Evolutionary conservation across 2,113 vertebrate species (phyloP), one percentile per base, ranked within the genome.

Genomic region (Canis aureus): DNA sequence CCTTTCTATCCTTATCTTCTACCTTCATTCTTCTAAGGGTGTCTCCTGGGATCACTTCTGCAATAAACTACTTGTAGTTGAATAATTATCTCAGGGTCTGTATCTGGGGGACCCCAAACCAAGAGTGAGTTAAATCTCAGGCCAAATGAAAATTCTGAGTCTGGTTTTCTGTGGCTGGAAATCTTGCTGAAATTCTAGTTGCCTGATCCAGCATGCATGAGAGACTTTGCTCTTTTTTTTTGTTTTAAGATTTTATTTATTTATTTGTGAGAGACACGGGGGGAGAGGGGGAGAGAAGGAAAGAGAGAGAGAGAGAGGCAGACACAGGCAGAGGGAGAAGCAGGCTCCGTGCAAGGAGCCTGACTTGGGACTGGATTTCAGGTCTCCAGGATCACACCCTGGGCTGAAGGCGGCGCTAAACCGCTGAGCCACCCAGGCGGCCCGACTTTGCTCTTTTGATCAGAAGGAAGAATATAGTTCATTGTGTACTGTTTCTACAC

Each of bases 161-260:
- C 25, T 64, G 8, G 3, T 27, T 83, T 83, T 15, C 32, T 83
- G 8, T 67, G 38, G 3, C 55, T 27, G 0, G 81, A 87, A 11
- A 73, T 35, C 80, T 89, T 62, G 3, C 23, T 94, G 57, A 62
- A 23, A 87, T 86, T 86, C 94, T 71, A 81, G 59, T 85, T 90
- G 23, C 57, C 19, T 87, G 35, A 90, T 57, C 17, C 51, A 20
- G 35, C 5, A 43, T 51, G n/a, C 51, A 64, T 4, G 2, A 76
- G 55, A 71, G 0, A 12, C 25, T 96, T 89, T 90, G 43, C 11
- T 76, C 17, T 81, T 62, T 78, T 15, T 43, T 6, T 43, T 43
- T 43, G 6, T 43, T 43, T 43, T 43, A 43, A 43, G 43, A 43
- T 43, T 43, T 43, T 43, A 43, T 43, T 43, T 43, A 43, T 43